Evolutionary conservation across 2,888 invertebrate genomes (phyloP), one percentile per base, ranked within the genome.

Genomic region (Apotomis turbidana): DNA sequence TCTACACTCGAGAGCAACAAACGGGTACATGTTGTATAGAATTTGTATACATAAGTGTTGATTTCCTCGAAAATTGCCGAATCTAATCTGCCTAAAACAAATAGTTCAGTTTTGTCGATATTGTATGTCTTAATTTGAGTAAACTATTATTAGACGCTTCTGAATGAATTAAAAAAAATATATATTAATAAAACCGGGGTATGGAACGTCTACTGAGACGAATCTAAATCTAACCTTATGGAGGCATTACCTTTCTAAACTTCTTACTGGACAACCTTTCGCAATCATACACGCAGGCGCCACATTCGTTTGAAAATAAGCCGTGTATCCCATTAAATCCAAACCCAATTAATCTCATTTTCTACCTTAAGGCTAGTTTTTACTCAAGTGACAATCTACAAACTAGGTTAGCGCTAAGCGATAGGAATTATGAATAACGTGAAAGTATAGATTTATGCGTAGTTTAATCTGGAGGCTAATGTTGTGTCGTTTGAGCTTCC

Each of bases 401-500:
- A 70, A 64, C 70, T 64, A 59, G 70, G 70, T 59, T 52, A 60
- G 64, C 6, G 46, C 64, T 64, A 64, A 70, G 70, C 71, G 67
- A 63, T 58, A 27, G 27, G 2, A 27, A 71, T 71, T 71, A 67
- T 57, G 66, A 67, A 71, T 71, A 62, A 57, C 52, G 71, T 71
- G 71, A 71, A 71, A 71, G 71, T 71, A 67, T 71, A 68, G 62
- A 71, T 71, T 71, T 68, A 71, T 71, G 15, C 36, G 51, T 55
- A 55, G 38, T 36, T 71, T 71, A 58, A 71, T 68, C 71, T 52
- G 38, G 62, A 58, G 44, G 55, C 13, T 68, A 57, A 71, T 71
- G 71, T 71, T 68, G 62, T 71, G 71, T 71, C 71, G 68, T 71
- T 71, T 62, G 51, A 57, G 67, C 68, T 71, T 71, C 71, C 71